Percentiles rank a stretch among this genome's conserved stretches.
Conservation (phyloP, 2,797 vertebrate genomes). For the Falco peregrinus region DNA sequence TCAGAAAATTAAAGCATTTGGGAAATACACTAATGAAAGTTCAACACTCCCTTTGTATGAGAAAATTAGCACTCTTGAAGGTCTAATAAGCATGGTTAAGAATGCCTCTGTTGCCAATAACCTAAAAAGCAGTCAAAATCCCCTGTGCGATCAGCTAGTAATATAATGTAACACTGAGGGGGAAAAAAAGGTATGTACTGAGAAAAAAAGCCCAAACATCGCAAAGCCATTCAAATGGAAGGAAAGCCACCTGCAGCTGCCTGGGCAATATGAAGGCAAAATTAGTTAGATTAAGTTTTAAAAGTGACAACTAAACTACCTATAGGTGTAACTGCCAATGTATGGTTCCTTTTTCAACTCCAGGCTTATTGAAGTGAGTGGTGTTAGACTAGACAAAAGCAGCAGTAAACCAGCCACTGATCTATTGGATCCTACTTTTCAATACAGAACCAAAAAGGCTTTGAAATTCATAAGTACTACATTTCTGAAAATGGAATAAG, state of each 20-base stretch:
- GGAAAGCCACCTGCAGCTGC: constrained; percentile 10
- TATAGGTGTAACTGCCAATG: background rate
- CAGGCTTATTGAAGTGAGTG: background rate
- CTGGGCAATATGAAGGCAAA: background rate
- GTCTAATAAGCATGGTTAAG: constrained; percentile 37
- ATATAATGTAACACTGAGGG: background rate
- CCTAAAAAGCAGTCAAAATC: constrained; percentile 41
- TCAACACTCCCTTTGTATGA: constrained; percentile 39
- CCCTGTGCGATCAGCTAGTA: background rate
- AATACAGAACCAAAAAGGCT: background rate
- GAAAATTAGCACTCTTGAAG: constrained; percentile 54
- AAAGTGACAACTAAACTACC: constrained; percentile 27
- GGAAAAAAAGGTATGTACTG: background rate
- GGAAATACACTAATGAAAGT: constrained; percentile 53
- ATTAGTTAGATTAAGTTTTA: constrained; percentile 4
- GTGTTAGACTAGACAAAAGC: background rate
- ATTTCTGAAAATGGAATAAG: constrained; percentile 3
- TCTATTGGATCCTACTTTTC: background rate
- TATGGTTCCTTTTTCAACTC: background rate
- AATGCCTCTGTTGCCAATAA: constrained; percentile 24
- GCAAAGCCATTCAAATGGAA: constrained; percentile 25
- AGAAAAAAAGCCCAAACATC: background rate
- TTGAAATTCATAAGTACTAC: constrained; percentile 14
- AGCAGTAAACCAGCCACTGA: background rate
- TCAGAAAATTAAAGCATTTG: constrained; percentile 66